Conservation (phyloP, 2,888 invertebrate species). For the Gnatocerus cornutus region DNA sequence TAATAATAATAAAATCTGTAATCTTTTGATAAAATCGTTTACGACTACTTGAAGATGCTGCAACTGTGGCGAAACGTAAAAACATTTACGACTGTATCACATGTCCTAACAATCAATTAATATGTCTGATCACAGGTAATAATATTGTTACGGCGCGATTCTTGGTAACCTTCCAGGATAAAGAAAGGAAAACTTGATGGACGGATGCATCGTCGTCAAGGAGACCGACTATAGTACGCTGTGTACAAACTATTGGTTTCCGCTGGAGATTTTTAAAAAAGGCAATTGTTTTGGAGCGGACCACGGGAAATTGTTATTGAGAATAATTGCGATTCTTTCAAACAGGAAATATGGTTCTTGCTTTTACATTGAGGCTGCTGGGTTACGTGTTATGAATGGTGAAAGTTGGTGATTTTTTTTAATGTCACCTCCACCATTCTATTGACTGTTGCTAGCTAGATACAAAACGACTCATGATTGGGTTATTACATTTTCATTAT, state of each 20-base stretch:
- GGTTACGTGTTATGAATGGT: constrained; percentile 50
- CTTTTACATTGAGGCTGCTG: constrained; percentile 56
- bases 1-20: constrained; percentile 7
- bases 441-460: constrained; percentile 38
- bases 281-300: constrained; percentile 44
- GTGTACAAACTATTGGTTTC: constrained; percentile 36
- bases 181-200: constrained; percentile 38
- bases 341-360: constrained; percentile 60
- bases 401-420: constrained; percentile 50
- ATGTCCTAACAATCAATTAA: constrained; percentile 6
- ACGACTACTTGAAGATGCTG: too few relatives aligned
- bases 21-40: background rate
- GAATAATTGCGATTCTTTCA: constrained; percentile 54
- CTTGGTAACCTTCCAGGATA: constrained; percentile 37
- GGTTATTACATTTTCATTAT: constrained; percentile 43
- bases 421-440: constrained; percentile 48
- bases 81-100: background rate
- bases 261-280: constrained; percentile 33
- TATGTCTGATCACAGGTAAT: constrained; percentile 14
- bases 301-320: constrained; percentile 49
- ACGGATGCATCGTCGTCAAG: constrained; percentile 31
- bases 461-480: constrained; percentile 43
- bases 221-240: constrained; percentile 16
- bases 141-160: constrained; percentile 19
- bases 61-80: too few relatives aligned